Evolutionary conservation across 2,113 vertebrate genomes (phyloP), one percentile per base, ranked within the genome.

Genomic region (Andinoacara biseriatus): DNA sequence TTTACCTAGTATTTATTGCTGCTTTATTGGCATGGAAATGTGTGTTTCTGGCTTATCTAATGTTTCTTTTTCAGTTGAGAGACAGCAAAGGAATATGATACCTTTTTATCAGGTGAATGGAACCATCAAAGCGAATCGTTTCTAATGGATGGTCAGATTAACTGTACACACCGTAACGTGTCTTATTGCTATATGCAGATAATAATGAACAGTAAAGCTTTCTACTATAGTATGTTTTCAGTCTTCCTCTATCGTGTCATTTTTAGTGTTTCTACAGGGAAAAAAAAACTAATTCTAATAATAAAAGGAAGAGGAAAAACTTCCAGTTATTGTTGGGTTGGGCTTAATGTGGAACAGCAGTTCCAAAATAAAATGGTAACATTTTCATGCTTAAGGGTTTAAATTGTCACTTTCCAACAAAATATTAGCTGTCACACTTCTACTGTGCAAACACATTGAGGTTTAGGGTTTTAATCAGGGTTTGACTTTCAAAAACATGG

Each of bases 101-200:
- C 38, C 15, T 38, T 74, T 59, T 33, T 74, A 33, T 58, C 52
- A 63, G 72, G 63, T 83, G 9, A 80, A 83, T 29, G 65, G 65
- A 29, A 14, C 56, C 43, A 60, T 75, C 38, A 14, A 29, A 33
- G 57, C 5, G 49, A 43, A 33, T 81, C 43, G 22, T 35, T 81
- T 46, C 52, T 63, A 43, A 63, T 76, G 35, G 17, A 40, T 38
- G 24, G 22, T 74, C 69, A 62, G 58, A 40, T 82, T 40, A 75
- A 52, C 40, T 59, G 24, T 20, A 29, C 24, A 26, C 40, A 54
- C 22, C 40, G 58, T 13, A 26, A 15, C 0, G 4, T 9, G 46
- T 54, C 26, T 33, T 7, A 3, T 31, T 11, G 67, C 24, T 24
- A 52, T 69, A 3, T 52, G 43, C 49, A 20, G 65, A 72, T 33